Base-by-base conservation (phyloP, 35 echinoderm and acorn worm species). In the Patiria miniata region DNA sequence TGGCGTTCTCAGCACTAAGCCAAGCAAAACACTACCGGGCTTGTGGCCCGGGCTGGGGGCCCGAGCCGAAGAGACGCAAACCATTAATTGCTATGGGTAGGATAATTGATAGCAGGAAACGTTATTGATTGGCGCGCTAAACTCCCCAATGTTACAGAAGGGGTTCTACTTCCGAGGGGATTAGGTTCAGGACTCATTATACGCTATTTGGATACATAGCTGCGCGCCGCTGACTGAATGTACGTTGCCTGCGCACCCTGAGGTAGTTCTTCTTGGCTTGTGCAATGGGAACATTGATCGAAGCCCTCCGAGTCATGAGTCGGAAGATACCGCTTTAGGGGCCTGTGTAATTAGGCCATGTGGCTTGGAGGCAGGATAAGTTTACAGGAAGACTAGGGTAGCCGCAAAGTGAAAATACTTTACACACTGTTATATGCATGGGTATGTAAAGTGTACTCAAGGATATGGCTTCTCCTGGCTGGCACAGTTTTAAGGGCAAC, bases 31-130 rank as follows among this genome's bases (percentile, higher is more conserved):
- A 73, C 65, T 32, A 73, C 26, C 21, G 26, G 29, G 0, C 65
- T 26, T 18, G 17, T 60, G 34, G 19, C n/a, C 21, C 34, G 6
- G 65, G 19, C 19, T 32, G 29, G 65, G 65, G 26, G n/a, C n/a
- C n/a, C 26, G 65, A 0, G 0, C 65, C 21, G 65, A 30, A 47
- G 4, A 47, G 42, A 12, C 42, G 42, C 42, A 47, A 47, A 32
- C 65, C 26, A 73, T 73, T 73, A 73, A 73, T 73, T 73, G 65
- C 65, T 73, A 26, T 73, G 65, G 65, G 65, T 73, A 10, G 26
- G 65, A 73, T 73, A 73, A 73, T 73, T 73, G 65, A 73, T 73
- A 73, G 65, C 65, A 73, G 65, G 65, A 73, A 73, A 23, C 34
- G 26, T 73, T 73, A 73, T 73, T 73, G 65, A 73, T 73, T 73